A percentile compares a stretch with the other conserved stretches of the same genome.
phyloP scores from a whole-genome alignment of 1,140 invertebrate species.

The Drosophila sturtevanti region DNA sequence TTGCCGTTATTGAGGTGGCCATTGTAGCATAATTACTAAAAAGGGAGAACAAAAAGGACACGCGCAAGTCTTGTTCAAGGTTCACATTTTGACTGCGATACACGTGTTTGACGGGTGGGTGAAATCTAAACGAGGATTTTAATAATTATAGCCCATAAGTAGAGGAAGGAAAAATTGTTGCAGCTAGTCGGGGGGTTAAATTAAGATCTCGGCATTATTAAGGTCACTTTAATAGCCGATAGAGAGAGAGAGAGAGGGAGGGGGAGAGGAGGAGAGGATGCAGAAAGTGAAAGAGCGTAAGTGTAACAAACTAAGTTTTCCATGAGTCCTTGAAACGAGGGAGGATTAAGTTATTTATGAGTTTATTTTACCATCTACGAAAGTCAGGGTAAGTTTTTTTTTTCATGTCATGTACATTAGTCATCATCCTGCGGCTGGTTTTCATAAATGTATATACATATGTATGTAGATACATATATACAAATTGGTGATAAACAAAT shows the following conservation, averaged over 20 bases:
- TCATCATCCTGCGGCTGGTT: constrained; percentile 29
- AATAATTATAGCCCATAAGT: constrained; percentile 34
- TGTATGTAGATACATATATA: constrained; percentile 28
- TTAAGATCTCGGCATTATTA: constrained; percentile 29
- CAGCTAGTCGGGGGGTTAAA: constrained; percentile 12
- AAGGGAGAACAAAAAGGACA: constrained; percentile 24
- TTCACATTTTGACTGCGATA: constrained; percentile 55
- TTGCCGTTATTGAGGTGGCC: constrained; percentile 29
- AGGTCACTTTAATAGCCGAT: constrained; percentile 37
- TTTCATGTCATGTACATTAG: constrained; percentile 45
- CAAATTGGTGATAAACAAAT: not conserved
- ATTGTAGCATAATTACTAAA: constrained; percentile 57
- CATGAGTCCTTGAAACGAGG: constrained; percentile 26
- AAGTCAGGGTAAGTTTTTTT: constrained; percentile 43
- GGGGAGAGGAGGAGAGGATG: too few relatives aligned
- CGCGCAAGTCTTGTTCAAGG: constrained; percentile 40
- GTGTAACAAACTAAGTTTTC: constrained; percentile 33
- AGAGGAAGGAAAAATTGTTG: constrained; percentile 17
- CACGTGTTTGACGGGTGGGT: constrained; percentile 42
- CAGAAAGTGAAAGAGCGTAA: not conserved
- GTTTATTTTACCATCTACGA: constrained; percentile 40
- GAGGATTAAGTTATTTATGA: constrained; percentile 62
- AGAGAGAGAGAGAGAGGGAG: constrained; percentile 6
- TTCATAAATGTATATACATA: constrained; percentile 2
- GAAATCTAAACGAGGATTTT: constrained; percentile 24